Percentiles rank a stretch among this genome's conserved stretches.
Evolutionary conservation across 2,888 invertebrate genomes (phyloP).

Genomic region (Malthinus seriepunctatus): DNA sequence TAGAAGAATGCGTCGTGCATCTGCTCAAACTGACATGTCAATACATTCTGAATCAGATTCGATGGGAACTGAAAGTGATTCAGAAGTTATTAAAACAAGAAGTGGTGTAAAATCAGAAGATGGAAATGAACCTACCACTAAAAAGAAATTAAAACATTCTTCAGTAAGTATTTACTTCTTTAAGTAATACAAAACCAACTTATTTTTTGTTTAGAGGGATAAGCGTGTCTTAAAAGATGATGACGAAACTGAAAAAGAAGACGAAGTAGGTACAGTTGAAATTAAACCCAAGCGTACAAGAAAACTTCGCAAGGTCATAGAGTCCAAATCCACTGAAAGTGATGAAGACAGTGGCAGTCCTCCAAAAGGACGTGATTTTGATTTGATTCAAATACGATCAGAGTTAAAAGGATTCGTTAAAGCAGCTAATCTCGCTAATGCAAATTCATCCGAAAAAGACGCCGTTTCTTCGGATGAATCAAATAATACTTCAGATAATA

Average conservation of each 20-base stretch:
- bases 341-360: conserved; percentile 54
- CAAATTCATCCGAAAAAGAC: conserved; percentile 43
- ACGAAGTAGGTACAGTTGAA: conserved; percentile 38
- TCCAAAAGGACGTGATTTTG: conserved; percentile 75
- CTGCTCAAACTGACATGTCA: conserved; percentile 63
- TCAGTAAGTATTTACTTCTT: conserved; percentile 22
- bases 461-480: conserved; percentile 45
- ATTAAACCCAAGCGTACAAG: conserved; percentile 43
- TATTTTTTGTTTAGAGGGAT: conserved; percentile 37
- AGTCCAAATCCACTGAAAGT: conserved; percentile 53
- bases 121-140: conserved; percentile 36
- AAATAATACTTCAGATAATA: conserved; percentile 40
- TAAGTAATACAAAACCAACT: neutral
- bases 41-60: conserved; percentile 63
- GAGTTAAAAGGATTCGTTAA: conserved; percentile 80
- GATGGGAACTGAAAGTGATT: conserved; percentile 52
- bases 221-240: conserved; percentile 53
- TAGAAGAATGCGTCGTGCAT: conserved; percentile 58
- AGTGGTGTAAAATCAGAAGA: conserved; percentile 48
- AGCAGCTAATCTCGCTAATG: conserved; percentile 58
- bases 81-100: conserved; percentile 45
- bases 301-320: conserved; percentile 52
- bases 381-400: conserved; percentile 82
- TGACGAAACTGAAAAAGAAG: conserved; percentile 56
- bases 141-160: conserved; percentile 32